Evolutionary conservation across 2,113 vertebrate species (phyloP).

Genomic region (Aegypius monachus): DNA sequence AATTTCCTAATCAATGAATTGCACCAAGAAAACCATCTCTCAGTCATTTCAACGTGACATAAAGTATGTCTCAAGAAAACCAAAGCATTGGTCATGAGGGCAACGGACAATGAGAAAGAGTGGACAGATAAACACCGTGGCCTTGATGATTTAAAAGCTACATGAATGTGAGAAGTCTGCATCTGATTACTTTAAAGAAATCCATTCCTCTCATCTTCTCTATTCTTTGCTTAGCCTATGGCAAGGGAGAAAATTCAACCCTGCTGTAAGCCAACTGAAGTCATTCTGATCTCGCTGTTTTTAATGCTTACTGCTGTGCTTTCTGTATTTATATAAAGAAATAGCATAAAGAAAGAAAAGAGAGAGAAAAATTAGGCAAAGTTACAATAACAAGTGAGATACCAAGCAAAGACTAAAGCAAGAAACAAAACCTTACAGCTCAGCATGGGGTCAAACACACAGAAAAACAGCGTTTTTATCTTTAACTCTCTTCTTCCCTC

Average conservation of each 20-base stretch:
- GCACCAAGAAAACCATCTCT: background rate
- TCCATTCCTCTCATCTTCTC: background rate
- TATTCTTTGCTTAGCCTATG: background rate
- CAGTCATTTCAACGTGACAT: background rate
- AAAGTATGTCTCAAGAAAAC: background rate
- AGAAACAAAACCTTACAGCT: background rate
- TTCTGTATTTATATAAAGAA: slow-evolving; percentile 28
- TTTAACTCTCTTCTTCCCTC: background rate
- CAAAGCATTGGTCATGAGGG: background rate
- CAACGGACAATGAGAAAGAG: background rate
- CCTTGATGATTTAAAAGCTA: background rate
- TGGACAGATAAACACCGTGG: background rate
- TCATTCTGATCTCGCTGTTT: background rate
- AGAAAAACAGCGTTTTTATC: background rate
- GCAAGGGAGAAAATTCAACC: background rate
- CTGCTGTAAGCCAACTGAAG: slow-evolving; percentile 29
- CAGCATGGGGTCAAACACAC: background rate
- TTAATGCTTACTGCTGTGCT: slow-evolving; percentile 36
- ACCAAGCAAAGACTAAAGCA: slow-evolving; percentile 17
- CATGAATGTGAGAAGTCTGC: background rate
- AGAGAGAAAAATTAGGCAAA: slow-evolving; percentile 1
- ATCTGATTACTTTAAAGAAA: slow-evolving; percentile 21
- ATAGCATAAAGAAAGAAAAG: background rate
- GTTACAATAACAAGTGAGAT: slow-evolving; percentile 46
- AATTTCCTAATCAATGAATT: background rate